phyloP scores from a whole-genome alignment of 2,888 invertebrate genomes.

The Machimus atricapillus region DNA sequence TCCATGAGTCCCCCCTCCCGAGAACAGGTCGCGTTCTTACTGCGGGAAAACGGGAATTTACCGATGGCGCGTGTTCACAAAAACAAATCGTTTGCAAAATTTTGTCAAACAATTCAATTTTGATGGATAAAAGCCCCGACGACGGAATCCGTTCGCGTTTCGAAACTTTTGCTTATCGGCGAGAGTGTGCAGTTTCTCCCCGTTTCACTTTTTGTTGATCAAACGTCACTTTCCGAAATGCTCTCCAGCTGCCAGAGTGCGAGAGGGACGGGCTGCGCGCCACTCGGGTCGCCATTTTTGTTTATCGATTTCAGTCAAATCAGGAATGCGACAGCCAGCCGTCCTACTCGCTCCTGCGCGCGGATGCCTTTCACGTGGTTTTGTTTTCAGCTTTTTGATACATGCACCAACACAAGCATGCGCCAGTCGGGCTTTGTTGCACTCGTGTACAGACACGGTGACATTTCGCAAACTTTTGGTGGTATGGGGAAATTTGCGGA shows the following conservation, averaged over 20 bases:
- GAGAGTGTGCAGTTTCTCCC: slow-evolving; percentile 35
- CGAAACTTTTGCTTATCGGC: slow-evolving; percentile 34
- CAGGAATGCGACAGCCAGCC: neutral
- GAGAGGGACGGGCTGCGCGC: neutral
- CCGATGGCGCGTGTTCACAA: neutral
- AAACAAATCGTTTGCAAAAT: neutral
- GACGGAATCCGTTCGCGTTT: slow-evolving; percentile 4
- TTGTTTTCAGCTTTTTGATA: slow-evolving; percentile 18
- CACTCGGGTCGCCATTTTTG: slow-evolving; percentile 48
- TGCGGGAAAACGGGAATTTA: neutral
- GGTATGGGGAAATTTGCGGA: neutral
- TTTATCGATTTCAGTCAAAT: slow-evolving; percentile 47
- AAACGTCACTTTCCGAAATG: slow-evolving; percentile 36
- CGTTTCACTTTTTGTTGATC: slow-evolving; percentile 40
- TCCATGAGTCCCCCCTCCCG: neutral
- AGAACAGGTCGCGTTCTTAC: neutral
- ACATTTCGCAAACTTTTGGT: neutral
- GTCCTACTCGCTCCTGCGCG: neutral
- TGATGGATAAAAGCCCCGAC: neutral
- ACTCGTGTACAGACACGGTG: neutral
- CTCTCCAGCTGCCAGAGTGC: neutral
- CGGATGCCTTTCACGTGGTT: slow-evolving; percentile 14
- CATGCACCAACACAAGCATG: neutral
- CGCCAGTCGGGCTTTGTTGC: neutral
- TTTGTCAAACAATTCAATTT: neutral